Evolutionary conservation across 2,113 vertebrate genomes (phyloP).

Genomic region (Ctenodactylus gundi): DNA sequence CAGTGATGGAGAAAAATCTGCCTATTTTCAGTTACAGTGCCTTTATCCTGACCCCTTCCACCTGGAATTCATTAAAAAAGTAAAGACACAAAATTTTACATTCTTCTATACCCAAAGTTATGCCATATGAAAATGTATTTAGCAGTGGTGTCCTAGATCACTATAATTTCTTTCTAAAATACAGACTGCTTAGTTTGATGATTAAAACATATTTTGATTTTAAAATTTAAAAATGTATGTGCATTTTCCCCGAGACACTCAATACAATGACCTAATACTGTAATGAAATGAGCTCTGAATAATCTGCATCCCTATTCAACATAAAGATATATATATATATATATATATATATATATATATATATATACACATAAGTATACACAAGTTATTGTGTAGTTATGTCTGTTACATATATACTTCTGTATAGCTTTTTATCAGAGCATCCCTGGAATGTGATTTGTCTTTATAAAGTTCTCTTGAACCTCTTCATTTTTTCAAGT

Average conservation of each 20-base stretch:
- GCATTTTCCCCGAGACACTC: background rate
- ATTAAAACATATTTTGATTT: background rate
- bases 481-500: background rate
- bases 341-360: too few relatives aligned
- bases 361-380: background rate
- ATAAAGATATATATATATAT: background rate
- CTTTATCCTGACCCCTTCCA: background rate
- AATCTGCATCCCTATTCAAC: background rate
- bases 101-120: background rate
- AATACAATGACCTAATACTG: background rate
- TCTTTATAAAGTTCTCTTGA: too few relatives aligned
- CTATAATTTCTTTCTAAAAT: background rate
- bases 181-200: background rate
- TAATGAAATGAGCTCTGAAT: background rate
- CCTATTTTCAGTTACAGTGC: background rate
- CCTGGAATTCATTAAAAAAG: conserved; percentile 19
- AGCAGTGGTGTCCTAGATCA: background rate
- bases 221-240: background rate
- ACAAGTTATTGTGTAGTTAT: too few relatives aligned
- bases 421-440: background rate
- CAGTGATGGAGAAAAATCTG: conserved; percentile 11
- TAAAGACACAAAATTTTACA: background rate
- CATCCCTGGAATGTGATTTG: too few relatives aligned
- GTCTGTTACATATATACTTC: background rate
- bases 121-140: background rate